Percentiles rank a stretch among this genome's conserved stretches.
Conservation (phyloP, 2,888 invertebrate genomes). For the Cryptus armator region DNA sequence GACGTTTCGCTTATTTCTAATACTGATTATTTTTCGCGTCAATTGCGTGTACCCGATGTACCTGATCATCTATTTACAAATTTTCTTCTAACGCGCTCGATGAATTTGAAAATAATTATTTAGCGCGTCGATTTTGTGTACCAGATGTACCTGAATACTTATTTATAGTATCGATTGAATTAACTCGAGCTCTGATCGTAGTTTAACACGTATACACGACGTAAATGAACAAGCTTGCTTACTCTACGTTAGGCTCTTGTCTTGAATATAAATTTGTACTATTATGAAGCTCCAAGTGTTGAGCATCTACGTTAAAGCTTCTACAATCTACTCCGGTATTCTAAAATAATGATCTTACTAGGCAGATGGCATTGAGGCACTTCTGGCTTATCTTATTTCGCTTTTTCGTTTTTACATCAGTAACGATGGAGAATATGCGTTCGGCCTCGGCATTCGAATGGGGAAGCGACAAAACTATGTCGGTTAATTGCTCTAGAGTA, state of each 20-base stretch:
- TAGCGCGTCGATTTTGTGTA: not conserved
- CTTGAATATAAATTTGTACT: not conserved
- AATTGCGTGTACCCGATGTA: too few relatives aligned
- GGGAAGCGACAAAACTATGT: slow-evolving; percentile 29
- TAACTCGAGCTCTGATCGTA: not conserved
- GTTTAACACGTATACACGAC: not conserved
- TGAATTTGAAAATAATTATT: not conserved
- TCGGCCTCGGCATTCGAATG: slow-evolving; percentile 64
- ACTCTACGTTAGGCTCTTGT: not conserved
- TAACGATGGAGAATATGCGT: slow-evolving; percentile 67
- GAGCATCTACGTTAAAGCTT: too few relatives aligned
- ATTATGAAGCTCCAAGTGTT: not conserved
- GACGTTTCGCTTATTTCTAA: too few relatives aligned
- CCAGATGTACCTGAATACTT: not conserved
- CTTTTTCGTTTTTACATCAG: slow-evolving; percentile 60
- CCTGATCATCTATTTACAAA: too few relatives aligned
- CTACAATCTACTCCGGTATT: not conserved
- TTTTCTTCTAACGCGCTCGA: too few relatives aligned
- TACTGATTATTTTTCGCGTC: too few relatives aligned
- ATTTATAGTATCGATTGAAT: not conserved
- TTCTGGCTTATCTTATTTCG: slow-evolving; percentile 27
- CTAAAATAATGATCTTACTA: slow-evolving; percentile 28
- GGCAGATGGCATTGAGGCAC: slow-evolving; percentile 35
- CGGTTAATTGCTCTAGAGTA: slow-evolving; percentile 10
- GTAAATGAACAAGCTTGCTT: not conserved